A percentile compares a stretch with the other conserved stretches of the same genome.
These are phyloP conservation scores for Enteromius anoplus DNA, from an alignment of 2,797 vertebrate genomes.

Conservation along the genomic window DNA sequence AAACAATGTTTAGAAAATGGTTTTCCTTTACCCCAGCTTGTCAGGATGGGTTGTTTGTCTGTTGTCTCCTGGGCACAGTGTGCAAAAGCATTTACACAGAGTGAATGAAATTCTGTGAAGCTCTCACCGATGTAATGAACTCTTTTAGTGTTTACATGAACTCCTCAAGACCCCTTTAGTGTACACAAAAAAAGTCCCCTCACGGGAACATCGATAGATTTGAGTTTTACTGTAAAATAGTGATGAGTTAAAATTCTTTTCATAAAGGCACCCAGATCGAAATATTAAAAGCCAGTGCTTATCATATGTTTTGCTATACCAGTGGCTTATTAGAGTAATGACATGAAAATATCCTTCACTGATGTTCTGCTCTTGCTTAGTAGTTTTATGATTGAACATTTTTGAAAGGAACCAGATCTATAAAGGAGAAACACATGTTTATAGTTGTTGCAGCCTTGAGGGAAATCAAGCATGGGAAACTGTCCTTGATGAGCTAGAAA, in stretches of 20 bases:
- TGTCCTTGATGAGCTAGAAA: conserved; percentile 1
- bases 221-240: neutral
- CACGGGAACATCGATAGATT: neutral
- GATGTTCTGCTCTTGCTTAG: neutral
- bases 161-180: conserved; percentile 9
- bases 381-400: neutral
- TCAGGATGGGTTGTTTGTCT: neutral
- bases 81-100: conserved; percentile 26
- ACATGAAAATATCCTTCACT: neutral
- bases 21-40: conserved; percentile 7
- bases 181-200: neutral
- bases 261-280: neutral
- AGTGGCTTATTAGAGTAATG: neutral
- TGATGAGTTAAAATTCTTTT: neutral
- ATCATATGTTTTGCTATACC: neutral
- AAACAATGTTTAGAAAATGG: conserved; percentile 5
- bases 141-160: conserved; percentile 29
- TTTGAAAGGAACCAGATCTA: neutral
- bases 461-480: neutral
- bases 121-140: conserved; percentile 31
- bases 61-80: conserved; percentile 4
- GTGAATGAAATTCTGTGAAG: conserved; percentile 27
- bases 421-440: neutral
- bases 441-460: neutral
- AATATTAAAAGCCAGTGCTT: neutral